Evolutionary conservation across 1,140 invertebrate species (phyloP), one percentile per base, ranked within the genome.

Genomic region (Cydia pomonella): DNA sequence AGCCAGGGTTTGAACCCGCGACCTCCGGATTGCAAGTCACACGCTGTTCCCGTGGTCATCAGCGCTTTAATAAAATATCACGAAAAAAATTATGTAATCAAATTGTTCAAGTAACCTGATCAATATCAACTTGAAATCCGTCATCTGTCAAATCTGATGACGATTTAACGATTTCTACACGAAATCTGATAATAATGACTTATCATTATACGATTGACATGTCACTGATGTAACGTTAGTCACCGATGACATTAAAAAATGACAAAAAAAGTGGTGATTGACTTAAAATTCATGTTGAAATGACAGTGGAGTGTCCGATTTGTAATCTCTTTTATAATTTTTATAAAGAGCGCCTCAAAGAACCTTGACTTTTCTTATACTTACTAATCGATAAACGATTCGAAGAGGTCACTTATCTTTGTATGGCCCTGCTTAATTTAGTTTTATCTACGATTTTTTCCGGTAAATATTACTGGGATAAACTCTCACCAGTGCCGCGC

Each of bases 201-300:
- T 59, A 23, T 59, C 53, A 59, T 59, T 59, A 12, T 59, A 23
- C 18, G 53, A 59, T 59, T 23, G 53, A 59, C 53, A 59, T 59
- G 21, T 59, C 53, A 59, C 53, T 59, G 21, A 59, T 10, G 53
- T 21, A 59, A 59, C 21, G 1, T 13, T 50, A 50, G 47, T 59
- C 53, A 59, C 9, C 53, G 53, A 23, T 59, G 53, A 23, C 53
- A 59, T 59, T 59, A 59, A 59, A 59, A 59, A 59, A 59, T 23
- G 53, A 59, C 21, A 59, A 59, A 59, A n/a, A 23, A 59, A 13
- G 47, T 50, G 47, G 47, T 50, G 47, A 50, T 50, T 23, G 53
- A 23, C 53, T 23, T 23, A 23, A 12, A 59, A 23, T 50, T 12
- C 21, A n/a, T 59, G 21, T 12, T 12, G 53, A 59, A 59, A 59